phyloP scores from a whole-genome alignment of 2,113 vertebrate genomes.

The Sander lucioperca region DNA sequence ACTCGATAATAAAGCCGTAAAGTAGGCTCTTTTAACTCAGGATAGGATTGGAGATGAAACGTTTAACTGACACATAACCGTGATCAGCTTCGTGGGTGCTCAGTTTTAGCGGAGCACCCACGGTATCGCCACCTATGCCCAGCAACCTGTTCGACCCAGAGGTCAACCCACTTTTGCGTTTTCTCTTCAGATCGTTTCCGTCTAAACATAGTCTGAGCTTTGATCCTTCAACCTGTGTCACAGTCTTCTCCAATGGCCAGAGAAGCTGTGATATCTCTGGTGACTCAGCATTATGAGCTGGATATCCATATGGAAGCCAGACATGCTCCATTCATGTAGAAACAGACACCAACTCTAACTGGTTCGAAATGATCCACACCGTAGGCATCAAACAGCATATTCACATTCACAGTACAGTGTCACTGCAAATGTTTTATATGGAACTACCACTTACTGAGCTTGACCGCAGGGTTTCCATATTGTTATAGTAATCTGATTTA shows the following conservation, averaged over 20 bases:
- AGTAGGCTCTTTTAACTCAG: no score
- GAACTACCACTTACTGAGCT: slow-evolving; percentile 52
- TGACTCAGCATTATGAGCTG: slow-evolving; percentile 32
- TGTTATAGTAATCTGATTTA: slow-evolving; percentile 82
- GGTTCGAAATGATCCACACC: slow-evolving; percentile 8
- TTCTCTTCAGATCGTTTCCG: no score
- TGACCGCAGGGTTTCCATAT: slow-evolving; percentile 67
- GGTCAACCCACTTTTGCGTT: no score
- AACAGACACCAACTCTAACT: slow-evolving; percentile 17
- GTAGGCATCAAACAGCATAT: slow-evolving; percentile 20
- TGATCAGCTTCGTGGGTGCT: no score
- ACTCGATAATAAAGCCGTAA: no score
- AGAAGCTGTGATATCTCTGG: slow-evolving; percentile 23
- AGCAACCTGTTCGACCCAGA: no score
- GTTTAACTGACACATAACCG: no score
- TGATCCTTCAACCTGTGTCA: slow-evolving; percentile 24
- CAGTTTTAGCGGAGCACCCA: no score
- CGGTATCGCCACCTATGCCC: no score
- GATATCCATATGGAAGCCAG: slow-evolving; percentile 41
- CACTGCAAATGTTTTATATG: slow-evolving; percentile 34
- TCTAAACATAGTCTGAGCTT: neutral
- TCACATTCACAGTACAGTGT: slow-evolving; percentile 8
- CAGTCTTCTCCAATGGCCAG: slow-evolving; percentile 14
- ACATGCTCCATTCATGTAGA: slow-evolving; percentile 18
- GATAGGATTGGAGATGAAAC: no score